Base-by-base conservation (phyloP, 2,113 vertebrate genomes). In the Machaerirhynchus nigripectus region DNA sequence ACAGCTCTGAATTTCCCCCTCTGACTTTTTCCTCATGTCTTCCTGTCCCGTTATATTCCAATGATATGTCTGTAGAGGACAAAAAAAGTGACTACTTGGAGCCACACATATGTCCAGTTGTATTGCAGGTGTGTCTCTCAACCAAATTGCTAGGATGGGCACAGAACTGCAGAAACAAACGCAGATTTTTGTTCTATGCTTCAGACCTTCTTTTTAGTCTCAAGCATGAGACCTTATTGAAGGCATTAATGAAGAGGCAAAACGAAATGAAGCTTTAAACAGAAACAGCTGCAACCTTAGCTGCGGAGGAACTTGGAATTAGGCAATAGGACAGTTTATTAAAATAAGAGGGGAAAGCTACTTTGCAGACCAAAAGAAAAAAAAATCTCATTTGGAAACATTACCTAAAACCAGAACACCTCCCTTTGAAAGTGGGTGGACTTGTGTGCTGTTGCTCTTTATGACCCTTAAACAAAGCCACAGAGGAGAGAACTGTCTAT, bases 231-330 rank as follows among this genome's bases (percentile, higher is more conserved):
- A 95, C 19, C 20, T 93, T 84, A 87, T 37, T 95, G 89, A 95
- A 94, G 65, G 37, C 91, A 90, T 85, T 91, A 96, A 84, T 83
- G 59, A 87, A 53, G 49, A 95, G 56, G 56, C n/a, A 87, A 93
- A 94, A 87, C n/a, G 46, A 94, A 94, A 87, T 35, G 63, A 94
- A 87, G 53, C 18, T 91, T 87, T 96, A 89, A 94, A 89, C 75
- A 93, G 87, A 91, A 97, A 85, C 93, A 95, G 70, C 74, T 96
- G 94, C 67, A 89, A 87, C 78, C 53, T 87, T 91, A 73, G 50
- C 77, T 69, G 53, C 35, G 57, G 61, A 89, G 37, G 57, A 91
- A 71, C 73, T 82, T 84, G 28, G 37, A 91, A 85, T 93, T 87
- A 85, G 56, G 65, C 81, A 96, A 81, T 31, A 90, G 56, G 63